phyloP scores from a whole-genome alignment of 2,888 invertebrate genomes.

The Falcaria lacertinaria region DNA sequence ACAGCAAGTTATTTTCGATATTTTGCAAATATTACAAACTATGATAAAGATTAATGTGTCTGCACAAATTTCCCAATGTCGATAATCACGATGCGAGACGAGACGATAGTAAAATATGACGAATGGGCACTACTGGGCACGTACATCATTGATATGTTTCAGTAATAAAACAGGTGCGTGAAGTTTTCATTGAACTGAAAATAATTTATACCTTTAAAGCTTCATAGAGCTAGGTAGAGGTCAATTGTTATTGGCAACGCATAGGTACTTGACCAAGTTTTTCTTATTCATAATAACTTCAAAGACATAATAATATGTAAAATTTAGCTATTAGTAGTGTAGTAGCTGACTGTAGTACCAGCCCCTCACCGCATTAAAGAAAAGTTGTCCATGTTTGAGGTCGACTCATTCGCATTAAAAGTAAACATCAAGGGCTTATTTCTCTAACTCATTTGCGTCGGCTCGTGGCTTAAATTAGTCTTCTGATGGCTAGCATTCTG shows the following conservation, averaged over 20 bases:
- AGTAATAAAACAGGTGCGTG: background rate
- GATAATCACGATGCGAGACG: too few species aligned
- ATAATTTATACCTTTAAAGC: constrained; percentile 13
- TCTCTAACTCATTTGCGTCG: constrained; percentile 4
- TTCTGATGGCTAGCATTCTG: background rate
- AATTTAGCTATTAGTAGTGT: constrained; percentile 35
- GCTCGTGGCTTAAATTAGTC: background rate
- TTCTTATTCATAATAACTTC: constrained; percentile 24
- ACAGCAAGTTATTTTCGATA: background rate
- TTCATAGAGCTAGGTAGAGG: constrained; percentile 25
- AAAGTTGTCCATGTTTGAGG: constrained; percentile 53
- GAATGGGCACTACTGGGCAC: too few species aligned
- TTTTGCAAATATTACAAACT: background rate
- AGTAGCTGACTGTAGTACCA: constrained; percentile 20
- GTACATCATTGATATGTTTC: too few species aligned
- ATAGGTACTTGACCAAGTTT: constrained; percentile 38
- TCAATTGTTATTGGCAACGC: constrained; percentile 29
- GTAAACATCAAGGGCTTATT: constrained; percentile 39
- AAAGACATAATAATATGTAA: constrained; percentile 9
- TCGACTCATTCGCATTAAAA: constrained; percentile 41
- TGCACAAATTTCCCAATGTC: too few species aligned
- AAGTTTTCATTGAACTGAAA: constrained; percentile 16
- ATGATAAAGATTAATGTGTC: background rate
- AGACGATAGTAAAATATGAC: too few species aligned
- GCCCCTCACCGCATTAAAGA: constrained; percentile 39